Evolutionary conservation across 2,888 invertebrate species (phyloP).

Genomic region (Drosophila cognata): DNA sequence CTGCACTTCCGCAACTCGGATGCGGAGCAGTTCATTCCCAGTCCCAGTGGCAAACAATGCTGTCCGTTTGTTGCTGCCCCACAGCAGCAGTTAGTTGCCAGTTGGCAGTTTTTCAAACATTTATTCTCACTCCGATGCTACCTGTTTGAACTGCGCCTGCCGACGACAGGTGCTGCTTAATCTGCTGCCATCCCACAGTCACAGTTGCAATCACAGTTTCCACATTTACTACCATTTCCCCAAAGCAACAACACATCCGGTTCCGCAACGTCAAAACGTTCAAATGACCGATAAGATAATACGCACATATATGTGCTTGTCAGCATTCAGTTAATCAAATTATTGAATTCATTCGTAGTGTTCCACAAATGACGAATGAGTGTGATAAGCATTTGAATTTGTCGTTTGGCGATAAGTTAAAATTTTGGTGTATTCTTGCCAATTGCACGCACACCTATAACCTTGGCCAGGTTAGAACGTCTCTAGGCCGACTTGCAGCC

Average conservation of each 20-base stretch:
- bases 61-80: constrained; percentile 40
- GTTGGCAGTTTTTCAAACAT: constrained; percentile 30
- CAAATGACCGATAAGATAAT: constrained; percentile 8
- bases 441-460: constrained; percentile 1
- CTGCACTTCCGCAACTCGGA: constrained; percentile 68
- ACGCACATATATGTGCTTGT: neutral
- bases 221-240: constrained; percentile 15
- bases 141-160: constrained; percentile 38
- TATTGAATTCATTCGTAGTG: neutral
- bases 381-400: neutral
- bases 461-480: constrained; percentile 6
- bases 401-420: neutral
- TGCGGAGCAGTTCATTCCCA: constrained; percentile 44
- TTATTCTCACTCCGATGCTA: constrained; percentile 21
- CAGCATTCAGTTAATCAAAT: neutral
- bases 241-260: constrained; percentile 14
- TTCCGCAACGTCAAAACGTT: neutral
- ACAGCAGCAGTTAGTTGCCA: neutral
- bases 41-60: constrained; percentile 50
- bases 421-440: neutral
- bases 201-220: constrained; percentile 10
- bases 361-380: neutral
- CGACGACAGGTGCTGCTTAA: constrained; percentile 46
- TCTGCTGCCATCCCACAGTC: neutral
- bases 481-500: constrained; percentile 5